phyloP scores from a whole-genome alignment of 2,888 invertebrate genomes.

The Drosophila multiciliata region DNA sequence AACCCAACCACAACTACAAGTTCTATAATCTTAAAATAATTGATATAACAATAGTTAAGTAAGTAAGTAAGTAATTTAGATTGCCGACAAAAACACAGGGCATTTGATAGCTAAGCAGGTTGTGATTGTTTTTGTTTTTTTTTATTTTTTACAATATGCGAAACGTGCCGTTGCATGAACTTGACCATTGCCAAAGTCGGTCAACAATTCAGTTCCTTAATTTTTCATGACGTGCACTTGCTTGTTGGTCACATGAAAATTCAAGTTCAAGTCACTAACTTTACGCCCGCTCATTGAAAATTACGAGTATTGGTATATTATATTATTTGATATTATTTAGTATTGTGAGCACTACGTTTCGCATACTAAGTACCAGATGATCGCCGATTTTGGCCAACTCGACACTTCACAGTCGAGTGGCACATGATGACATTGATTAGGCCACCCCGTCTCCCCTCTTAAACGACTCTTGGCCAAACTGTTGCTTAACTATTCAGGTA shows the following conservation, averaged over 20 bases:
- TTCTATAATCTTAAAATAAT: neutral
- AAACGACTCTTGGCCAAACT: neutral
- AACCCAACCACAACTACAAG: neutral
- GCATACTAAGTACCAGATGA: constrained; percentile 65
- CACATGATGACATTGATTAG: constrained; percentile 56
- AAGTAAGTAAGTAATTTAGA: neutral
- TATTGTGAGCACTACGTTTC: constrained; percentile 38
- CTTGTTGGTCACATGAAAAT: constrained; percentile 52
- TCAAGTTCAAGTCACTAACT: constrained; percentile 69
- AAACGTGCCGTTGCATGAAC: constrained; percentile 63
- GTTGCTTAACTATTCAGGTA: constrained; percentile 45
- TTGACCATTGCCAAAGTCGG: constrained; percentile 61
- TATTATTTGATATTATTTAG: constrained; percentile 44
- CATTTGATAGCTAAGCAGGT: constrained; percentile 6
- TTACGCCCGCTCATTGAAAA: constrained; percentile 53
- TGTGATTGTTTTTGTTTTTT: neutral
- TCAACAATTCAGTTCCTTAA: constrained; percentile 47
- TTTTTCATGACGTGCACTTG: constrained; percentile 7
- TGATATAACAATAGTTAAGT: neutral
- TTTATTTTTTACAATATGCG: constrained; percentile 46
- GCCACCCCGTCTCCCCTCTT: neutral
- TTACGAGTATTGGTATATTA: constrained; percentile 47
- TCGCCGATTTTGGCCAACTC: constrained; percentile 50
- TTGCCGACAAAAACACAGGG: constrained; percentile 7
- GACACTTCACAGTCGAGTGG: constrained; percentile 24